A percentile compares a stretch with the other conserved stretches of the same genome.
These are phyloP conservation scores for Napeogenes sylphis DNA, from an alignment of 2,888 invertebrate genomes.

Conservation along the genomic window DNA sequence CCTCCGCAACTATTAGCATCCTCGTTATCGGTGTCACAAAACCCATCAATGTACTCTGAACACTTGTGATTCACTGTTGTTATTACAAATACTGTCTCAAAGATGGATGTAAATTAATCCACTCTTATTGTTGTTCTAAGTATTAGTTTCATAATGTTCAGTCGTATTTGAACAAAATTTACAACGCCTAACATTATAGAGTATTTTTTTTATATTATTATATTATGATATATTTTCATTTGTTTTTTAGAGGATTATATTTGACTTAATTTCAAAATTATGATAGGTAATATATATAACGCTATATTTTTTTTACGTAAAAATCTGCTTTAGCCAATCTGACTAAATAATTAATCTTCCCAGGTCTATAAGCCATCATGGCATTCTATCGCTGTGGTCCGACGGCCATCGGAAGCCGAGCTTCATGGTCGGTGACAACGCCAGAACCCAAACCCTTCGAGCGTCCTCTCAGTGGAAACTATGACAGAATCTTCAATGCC, in stretches of 20 bases:
- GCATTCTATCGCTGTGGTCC: constrained; percentile 70
- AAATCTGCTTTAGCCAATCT: background rate
- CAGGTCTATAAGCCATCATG: constrained; percentile 53
- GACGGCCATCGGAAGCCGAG: constrained; percentile 67
- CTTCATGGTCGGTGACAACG: constrained; percentile 77
- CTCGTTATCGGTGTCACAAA: constrained; percentile 20
- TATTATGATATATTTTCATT: no score
- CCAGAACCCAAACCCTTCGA: constrained; percentile 58
- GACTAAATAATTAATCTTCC: constrained; percentile 33
- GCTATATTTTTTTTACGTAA: no score
- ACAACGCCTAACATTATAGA: no score
- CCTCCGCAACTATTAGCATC: constrained; percentile 19
- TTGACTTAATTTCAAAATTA: no score
- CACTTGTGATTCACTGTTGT: background rate
- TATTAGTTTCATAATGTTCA: no score
- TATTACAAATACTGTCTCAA: background rate
- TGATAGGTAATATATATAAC: no score
- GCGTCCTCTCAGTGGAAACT: constrained; percentile 69
- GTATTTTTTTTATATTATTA: no score
- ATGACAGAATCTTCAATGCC: constrained; percentile 72
- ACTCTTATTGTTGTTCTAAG: no score
- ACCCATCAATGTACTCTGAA: constrained; percentile 6
- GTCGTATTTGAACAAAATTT: no score
- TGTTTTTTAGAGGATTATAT: no score
- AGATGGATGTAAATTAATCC: background rate